Base-by-base conservation (phyloP, 2,113 vertebrate genomes). In the Glaucomys volans region DNA sequence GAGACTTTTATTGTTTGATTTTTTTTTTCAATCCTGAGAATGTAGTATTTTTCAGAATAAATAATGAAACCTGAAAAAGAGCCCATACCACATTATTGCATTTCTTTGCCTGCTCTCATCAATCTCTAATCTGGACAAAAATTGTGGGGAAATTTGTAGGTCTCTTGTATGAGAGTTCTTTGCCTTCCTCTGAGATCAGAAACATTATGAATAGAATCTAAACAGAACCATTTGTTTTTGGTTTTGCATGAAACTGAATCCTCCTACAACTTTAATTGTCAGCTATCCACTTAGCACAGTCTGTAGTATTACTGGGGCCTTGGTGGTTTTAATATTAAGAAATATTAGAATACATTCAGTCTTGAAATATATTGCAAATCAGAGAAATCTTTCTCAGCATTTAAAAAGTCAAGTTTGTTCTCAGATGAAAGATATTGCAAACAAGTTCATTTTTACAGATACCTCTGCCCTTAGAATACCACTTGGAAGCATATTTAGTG, bases 41-140 rank as follows among this genome's bases (percentile, higher is more conserved):
- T 79, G 14, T 86, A 50, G 93, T 95, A 85, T 94, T 95, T 95
- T 97, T 95, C 64, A 44, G 90, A 67, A 90, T 93, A 96, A 77
- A 81, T 96, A 94, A 87, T 92, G 57, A 96, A 94, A 96, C 24
- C 90, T 64, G 13, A 57, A 57, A 67, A 89, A 37, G 40, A 75
- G 26, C 17, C 67, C 80, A 87, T 5, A 83, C n/a, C 11, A 37
- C 22, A 42, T 89, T 93, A 90, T 89, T 90, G 74, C 22, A 64
- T 76, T 42, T 96, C 40, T 85, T 95, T 91, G 22, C 62, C 42
- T 59, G 8, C 32, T 95, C 12, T 57, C 62, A 89, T 94, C 95
- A 94, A 93, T 96, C 72, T 59, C 52, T 37, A 85, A 9, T 66
- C 67, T 42, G 8, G 50, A 85, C 18, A 81, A 81, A 64, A 52